Evolutionary conservation across 2,888 invertebrate genomes (phyloP), one percentile per base, ranked within the genome.

Genomic region (Chrysolina haemoptera): DNA sequence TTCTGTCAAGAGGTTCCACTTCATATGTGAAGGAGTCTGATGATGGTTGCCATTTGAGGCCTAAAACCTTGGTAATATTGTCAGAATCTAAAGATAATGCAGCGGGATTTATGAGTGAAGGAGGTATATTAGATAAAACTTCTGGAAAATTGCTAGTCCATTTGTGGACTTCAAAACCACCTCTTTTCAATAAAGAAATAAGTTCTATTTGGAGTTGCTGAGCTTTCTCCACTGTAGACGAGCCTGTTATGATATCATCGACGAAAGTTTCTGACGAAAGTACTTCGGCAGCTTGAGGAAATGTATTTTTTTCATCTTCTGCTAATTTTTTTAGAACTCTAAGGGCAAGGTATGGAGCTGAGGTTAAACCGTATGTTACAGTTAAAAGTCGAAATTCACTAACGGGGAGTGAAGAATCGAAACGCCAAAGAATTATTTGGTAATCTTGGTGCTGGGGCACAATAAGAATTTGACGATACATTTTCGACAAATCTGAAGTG

Each of bases 21-120:
- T 62, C 27, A 46, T 62, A 62, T 6, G 22, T 27, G 9, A 62
- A 43, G 18, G 62, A 46, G 22, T 69, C 69, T 48, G 46, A 40
- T 5, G 9, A 22, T 50, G 70, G 62, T 46, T 70, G 43, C 41
- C 63, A 69, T 27, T 62, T 46, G 40, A 53, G 41, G 8, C 55
- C 55, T 10, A 64, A 18, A 40, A 70, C 50, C 20, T 55, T 70
- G 11, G 46, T 62, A 18, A 22, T 46, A 1, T 11, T 14, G 46
- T 69, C 48, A 63, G 16, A 20, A 50, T 69, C 62, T 12, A 27
- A 50, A 46, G 16, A 12, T 88, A 43, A 64, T 22, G 64, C 64
- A 18, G 18, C 50, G 10, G 11, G 3, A 18, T 18, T 50, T 10
- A 50, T 18, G 10, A 16, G 16, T 20, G 10, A 18, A 50, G 18